Evolutionary conservation across 2,888 invertebrate genomes (phyloP), one percentile per base, ranked within the genome.

Genomic region (Muscina levida): DNA sequence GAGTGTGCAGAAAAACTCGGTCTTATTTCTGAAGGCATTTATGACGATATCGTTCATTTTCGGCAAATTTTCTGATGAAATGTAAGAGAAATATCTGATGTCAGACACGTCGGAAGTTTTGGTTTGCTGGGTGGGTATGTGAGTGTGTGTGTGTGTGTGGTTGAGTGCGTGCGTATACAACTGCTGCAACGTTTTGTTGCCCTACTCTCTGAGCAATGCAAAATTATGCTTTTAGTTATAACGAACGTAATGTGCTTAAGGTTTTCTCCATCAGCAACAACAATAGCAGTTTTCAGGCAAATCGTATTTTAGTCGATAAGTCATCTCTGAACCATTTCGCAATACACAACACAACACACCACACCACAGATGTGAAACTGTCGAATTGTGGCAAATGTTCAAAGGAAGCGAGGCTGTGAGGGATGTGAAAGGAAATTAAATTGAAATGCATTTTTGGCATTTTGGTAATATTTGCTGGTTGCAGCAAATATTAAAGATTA

Each of bases 181-280:
- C 56, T 4, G 2, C 37, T 6, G 57, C 37, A 57, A 10, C 57
- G 31, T 4, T 56, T 19, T 42, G 42, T 53, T 51, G 51, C 22
- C 8, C 1, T 26, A 1, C 22, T 37, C 19, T 11, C 31, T 31
- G 3, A 31, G 22, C 39, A 62, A 62, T 42, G 39, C 8, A 62
- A 44, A 62, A 62, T 62, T 22, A 39, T 13, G 13, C 59, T 59
- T 59, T 37, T 11, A 39, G 59, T 39, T n/a, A 42, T 42, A 62
- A 39, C 62, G 62, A 62, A 62, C 62, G 42, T 62, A 62, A 62
- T 62, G 62, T 62, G 62, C 62, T 62, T 62, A 62, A 22, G 62
- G 62, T 62, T 62, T 62, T 62, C 42, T 13, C 19, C 22, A 62
- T 42, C 62, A 22, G 22, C 57, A 57, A 17, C 62, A 42, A 62